Evolutionary conservation across 2,113 vertebrate species (phyloP).

Genomic region (Lates calcarifer): DNA sequence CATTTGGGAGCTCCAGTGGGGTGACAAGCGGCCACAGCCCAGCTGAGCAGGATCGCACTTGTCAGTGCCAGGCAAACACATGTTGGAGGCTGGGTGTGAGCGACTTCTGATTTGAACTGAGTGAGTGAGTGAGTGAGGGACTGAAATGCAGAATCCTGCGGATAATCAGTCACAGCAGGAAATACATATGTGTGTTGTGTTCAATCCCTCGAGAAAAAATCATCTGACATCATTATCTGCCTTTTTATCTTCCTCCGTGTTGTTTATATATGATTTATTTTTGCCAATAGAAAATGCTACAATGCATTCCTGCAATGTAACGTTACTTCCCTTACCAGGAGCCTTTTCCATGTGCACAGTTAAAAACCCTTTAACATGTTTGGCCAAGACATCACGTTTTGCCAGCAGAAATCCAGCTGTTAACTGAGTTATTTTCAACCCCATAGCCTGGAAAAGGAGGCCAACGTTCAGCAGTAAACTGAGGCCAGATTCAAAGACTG

Average conservation of each 20-base stretch:
- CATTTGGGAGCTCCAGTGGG: conserved; percentile 64
- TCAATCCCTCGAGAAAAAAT: neutral
- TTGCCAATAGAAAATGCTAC: conserved; percentile 1
- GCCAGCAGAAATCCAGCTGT: conserved; percentile 5
- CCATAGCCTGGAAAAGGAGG: neutral
- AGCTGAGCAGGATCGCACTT: conserved; percentile 77
- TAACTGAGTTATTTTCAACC: neutral
- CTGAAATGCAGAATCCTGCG: neutral
- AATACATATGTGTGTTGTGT: neutral
- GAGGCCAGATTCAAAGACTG: neutral
- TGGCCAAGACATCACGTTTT: conserved; percentile 8
- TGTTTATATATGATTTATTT: neutral
- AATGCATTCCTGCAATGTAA: conserved; percentile 22
- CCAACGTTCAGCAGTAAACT: neutral
- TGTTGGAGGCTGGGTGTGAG: conserved; percentile 39
- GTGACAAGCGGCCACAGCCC: conserved; percentile 69
- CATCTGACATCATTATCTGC: neutral
- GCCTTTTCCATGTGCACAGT: neutral
- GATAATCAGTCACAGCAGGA: neutral
- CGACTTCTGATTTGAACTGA: conserved; percentile 12
- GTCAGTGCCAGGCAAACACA: conserved; percentile 76
- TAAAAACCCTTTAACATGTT: conserved; percentile 2
- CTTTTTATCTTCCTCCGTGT: neutral
- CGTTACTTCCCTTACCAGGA: conserved; percentile 5
- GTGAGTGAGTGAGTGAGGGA: conserved; percentile 4